These are phyloP conservation scores for Steatocranus sp. DNA, from an alignment of 2,797 vertebrate species.

Conservation along the genomic window DNA sequence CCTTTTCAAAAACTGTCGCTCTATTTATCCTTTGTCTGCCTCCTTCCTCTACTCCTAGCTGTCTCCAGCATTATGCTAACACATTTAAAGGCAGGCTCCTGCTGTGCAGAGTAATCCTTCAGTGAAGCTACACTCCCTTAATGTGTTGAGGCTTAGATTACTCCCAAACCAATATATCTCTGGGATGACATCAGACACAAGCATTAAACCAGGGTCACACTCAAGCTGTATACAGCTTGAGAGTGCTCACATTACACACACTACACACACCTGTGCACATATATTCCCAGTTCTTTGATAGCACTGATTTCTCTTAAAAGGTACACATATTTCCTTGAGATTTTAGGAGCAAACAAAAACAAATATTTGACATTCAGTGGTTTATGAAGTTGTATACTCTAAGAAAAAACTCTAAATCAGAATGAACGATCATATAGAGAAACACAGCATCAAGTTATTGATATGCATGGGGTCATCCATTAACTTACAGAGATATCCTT, in stretches of 20 bases:
- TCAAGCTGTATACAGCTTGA: not conserved
- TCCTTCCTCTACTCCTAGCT: constrained; percentile 10
- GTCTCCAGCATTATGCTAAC: constrained; percentile 55
- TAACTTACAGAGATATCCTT: not conserved
- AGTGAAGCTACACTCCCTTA: constrained; percentile 27
- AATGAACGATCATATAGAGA: not conserved
- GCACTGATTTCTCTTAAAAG: not conserved
- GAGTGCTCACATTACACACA: not conserved
- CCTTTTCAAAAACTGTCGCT: not conserved
- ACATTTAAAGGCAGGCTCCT: constrained; percentile 44
- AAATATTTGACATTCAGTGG: not conserved
- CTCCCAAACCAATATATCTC: constrained; percentile 36
- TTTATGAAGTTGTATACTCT: not conserved
- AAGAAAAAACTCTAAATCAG: not conserved
- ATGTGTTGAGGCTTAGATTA: constrained; percentile 32
- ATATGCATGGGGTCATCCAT: not conserved
- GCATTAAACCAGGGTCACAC: constrained; percentile 2
- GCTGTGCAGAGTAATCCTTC: constrained; percentile 54
- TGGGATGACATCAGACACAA: constrained; percentile 16
- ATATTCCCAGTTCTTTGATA: not conserved
- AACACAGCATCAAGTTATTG: not conserved
- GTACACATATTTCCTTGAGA: not conserved
- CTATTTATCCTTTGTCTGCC: not conserved
- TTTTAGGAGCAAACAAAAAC: not conserved
- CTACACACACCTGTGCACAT: not conserved